phyloP scores from a whole-genome alignment of 2,113 vertebrate genomes.

The Smithornis capensis region DNA sequence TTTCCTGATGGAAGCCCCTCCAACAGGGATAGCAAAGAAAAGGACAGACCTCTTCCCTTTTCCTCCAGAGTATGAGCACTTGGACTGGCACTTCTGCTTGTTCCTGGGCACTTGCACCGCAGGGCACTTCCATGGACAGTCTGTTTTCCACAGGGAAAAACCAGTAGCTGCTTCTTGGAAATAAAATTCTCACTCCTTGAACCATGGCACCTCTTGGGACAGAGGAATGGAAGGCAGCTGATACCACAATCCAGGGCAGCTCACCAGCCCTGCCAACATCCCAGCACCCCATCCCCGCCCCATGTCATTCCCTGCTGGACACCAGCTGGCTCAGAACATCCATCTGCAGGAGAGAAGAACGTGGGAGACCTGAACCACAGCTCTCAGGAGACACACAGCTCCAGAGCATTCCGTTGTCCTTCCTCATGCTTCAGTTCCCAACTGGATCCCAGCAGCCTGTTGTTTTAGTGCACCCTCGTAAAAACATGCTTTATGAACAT shows the following conservation, averaged over 20 bases:
- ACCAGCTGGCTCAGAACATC: background rate
- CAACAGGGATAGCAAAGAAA: background rate
- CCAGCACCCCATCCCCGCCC: background rate
- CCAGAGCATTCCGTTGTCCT: background rate
- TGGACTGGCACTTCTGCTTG: background rate
- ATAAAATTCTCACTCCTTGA: background rate
- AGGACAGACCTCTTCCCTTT: background rate
- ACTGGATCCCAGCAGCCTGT: background rate
- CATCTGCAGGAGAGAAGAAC: background rate
- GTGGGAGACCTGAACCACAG: accelerated
- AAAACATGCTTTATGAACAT: background rate
- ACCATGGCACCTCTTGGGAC: background rate
- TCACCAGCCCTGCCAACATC: no score
- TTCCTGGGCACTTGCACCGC: background rate
- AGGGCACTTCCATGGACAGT: no score
- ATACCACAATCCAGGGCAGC: background rate
- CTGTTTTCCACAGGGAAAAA: background rate
- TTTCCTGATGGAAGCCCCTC: background rate
- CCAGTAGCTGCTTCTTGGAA: background rate
- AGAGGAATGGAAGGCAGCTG: background rate
- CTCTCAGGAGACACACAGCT: background rate
- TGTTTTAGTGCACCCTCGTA: background rate
- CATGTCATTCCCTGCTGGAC: background rate
- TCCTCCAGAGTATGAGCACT: background rate
- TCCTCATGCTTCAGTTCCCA: background rate